A percentile compares a stretch with the other conserved stretches of the same genome.
Conservation (phyloP, 2,113 vertebrate species). For the Paracanthobrama guichenoti region DNA sequence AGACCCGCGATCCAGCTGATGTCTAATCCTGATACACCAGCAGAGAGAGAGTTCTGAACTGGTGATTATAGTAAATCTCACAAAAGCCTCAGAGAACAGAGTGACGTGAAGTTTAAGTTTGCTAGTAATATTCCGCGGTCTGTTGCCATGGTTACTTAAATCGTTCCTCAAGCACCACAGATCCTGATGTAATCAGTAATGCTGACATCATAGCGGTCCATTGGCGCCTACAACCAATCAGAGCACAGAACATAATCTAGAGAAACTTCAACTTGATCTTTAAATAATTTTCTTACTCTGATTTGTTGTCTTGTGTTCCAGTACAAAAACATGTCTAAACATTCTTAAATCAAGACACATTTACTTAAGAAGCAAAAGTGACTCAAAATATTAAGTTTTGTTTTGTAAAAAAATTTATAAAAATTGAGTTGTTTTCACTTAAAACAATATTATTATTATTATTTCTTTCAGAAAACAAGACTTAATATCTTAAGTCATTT, state of each 20-base stretch:
- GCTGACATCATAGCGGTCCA: slow-evolving; percentile 24
- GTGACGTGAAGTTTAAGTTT: slow-evolving; percentile 35
- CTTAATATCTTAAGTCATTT: too few relatives aligned
- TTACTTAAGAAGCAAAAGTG: not conserved
- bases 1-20: not conserved
- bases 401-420: too few relatives aligned
- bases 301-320: too few relatives aligned
- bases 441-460: too few relatives aligned
- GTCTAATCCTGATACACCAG: not conserved
- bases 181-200: slow-evolving; percentile 38
- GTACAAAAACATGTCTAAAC: too few relatives aligned
- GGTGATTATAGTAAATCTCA: slow-evolving; percentile 4
- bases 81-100: slow-evolving; percentile 6
- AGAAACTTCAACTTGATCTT: not conserved
- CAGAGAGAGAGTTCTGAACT: slow-evolving; percentile 1
- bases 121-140: slow-evolving; percentile 11
- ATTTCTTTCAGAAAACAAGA: too few relatives aligned
- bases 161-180: slow-evolving; percentile 37
- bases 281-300: too few relatives aligned
- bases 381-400: too few relatives aligned
- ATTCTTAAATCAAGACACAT: too few relatives aligned
- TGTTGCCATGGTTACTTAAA: slow-evolving; percentile 43
- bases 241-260: slow-evolving; percentile 16
- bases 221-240: not conserved
- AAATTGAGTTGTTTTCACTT: too few relatives aligned